A percentile compares a stretch with the other conserved stretches of the same genome.
Evolutionary conservation across 2,888 invertebrate species (phyloP).

Genomic region (Parasteatoda lunata): DNA sequence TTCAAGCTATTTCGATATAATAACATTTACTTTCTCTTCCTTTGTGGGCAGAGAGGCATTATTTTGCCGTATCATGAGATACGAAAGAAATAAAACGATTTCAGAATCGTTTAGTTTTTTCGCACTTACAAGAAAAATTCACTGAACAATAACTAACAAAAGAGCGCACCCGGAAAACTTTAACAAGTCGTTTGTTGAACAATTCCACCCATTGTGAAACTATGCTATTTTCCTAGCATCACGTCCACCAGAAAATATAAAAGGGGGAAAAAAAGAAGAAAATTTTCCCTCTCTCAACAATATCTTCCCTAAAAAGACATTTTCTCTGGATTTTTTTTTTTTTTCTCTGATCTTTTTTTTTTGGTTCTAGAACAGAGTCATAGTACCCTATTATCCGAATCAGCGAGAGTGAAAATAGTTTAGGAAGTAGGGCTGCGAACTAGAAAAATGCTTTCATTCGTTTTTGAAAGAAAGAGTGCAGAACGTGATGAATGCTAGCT

Average conservation of each 20-base stretch:
- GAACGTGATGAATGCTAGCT: conserved; percentile 21
- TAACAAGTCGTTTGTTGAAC: conserved; percentile 51
- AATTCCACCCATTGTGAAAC: conserved; percentile 19
- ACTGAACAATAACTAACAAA: conserved; percentile 2
- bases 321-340: neutral
- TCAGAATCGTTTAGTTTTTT: neutral
- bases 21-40: no score
- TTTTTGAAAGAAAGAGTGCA: neutral
- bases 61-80: no score
- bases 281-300: conserved; percentile 28
- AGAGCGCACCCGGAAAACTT: conserved; percentile 26
- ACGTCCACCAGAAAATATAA: conserved; percentile 13
- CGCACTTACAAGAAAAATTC: neutral
- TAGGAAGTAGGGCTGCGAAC: conserved; percentile 40
- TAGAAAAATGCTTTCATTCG: conserved; percentile 38
- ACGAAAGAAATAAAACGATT: neutral
- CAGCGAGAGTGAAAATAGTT: conserved; percentile 56
- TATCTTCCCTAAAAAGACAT: conserved; percentile 12
- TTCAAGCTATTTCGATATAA: no score
- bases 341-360: neutral
- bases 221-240: conserved; percentile 17
- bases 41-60: no score
- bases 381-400: conserved; percentile 56
- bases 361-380: conserved; percentile 26
- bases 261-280: neutral